Percentiles rank a stretch among this genome's conserved stretches.
Evolutionary conservation across 1,140 invertebrate species (phyloP).

Genomic region (Lordiphosa collinella): DNA sequence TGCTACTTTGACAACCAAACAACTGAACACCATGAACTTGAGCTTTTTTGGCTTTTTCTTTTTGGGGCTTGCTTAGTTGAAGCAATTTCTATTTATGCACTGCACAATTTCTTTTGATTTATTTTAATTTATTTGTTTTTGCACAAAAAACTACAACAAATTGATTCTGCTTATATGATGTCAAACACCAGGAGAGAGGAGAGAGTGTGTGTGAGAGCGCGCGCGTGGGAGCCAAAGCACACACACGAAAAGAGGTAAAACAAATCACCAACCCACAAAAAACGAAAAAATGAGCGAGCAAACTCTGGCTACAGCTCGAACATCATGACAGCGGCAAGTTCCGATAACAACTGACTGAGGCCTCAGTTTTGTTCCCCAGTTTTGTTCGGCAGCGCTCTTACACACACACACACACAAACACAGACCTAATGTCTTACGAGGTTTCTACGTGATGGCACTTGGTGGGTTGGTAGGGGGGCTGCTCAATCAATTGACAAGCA

Average conservation of each 20-base stretch:
- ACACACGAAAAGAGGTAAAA: slow-evolving; percentile 32
- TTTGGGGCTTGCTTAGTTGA: not conserved
- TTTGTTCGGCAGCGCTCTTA: slow-evolving; percentile 35
- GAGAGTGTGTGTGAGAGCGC: slow-evolving; percentile 17
- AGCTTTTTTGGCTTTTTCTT: slow-evolving; percentile 26
- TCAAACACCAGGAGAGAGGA: slow-evolving; percentile 19
- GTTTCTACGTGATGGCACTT: slow-evolving; percentile 10
- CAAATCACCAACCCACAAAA: slow-evolving; percentile 18
- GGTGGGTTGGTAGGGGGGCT: slow-evolving; percentile 18
- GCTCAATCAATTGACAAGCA: slow-evolving; percentile 68
- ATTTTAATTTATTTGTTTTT: slow-evolving; percentile 18
- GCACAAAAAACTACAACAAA: slow-evolving; percentile 31
- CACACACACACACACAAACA: slow-evolving; percentile 4
- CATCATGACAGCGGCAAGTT: slow-evolving; percentile 59
- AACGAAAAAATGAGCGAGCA: slow-evolving; percentile 4
- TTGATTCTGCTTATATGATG: slow-evolving; percentile 35
- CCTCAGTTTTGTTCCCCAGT: slow-evolving; percentile 15
- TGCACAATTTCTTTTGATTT: slow-evolving; percentile 35
- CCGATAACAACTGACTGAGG: slow-evolving; percentile 57
- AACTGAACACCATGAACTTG: slow-evolving; percentile 61
- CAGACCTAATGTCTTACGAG: not conserved
- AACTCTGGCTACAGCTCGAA: slow-evolving; percentile 21
- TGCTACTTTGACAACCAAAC: slow-evolving; percentile 64
- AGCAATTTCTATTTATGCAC: slow-evolving; percentile 20
- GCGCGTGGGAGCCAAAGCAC: slow-evolving; percentile 38